Evolutionary conservation across 2,797 vertebrate species (phyloP).

Genomic region (Gila robusta): DNA sequence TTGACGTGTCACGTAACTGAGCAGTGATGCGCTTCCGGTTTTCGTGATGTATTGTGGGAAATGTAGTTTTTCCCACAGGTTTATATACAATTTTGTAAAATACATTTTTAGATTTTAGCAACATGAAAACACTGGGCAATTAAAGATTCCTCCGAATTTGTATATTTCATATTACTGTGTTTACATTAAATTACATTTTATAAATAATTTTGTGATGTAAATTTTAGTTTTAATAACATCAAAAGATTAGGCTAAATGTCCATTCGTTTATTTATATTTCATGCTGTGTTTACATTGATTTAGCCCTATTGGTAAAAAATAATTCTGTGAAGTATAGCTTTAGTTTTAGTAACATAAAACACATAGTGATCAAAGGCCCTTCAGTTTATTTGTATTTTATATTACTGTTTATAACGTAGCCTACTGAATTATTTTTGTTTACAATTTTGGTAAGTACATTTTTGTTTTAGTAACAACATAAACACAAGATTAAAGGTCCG

Average conservation of each 20-base stretch:
- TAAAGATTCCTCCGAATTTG: neutral
- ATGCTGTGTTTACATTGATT: neutral
- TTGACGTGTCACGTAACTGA: conserved; percentile 36
- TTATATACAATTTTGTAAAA: neutral
- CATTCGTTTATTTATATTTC: neutral
- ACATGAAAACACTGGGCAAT: no score
- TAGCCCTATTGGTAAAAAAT: no score
- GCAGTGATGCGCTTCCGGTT: conserved; percentile 18
- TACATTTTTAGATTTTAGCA: neutral
- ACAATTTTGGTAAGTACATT: neutral
- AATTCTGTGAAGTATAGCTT: neutral
- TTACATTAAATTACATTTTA: neutral
- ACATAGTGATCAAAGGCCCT: neutral
- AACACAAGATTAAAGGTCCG: neutral
- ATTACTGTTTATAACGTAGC: neutral
- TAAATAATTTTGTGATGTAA: neutral
- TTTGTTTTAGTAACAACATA: neutral
- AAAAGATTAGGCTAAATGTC: neutral
- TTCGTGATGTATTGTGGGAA: conserved; percentile 20
- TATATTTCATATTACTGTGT: neutral
- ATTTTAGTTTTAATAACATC: neutral
- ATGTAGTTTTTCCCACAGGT: neutral
- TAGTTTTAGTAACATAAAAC: neutral
- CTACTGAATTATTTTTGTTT: neutral
- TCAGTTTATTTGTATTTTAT: neutral